Percentiles rank a stretch among this genome's conserved stretches.
phyloP scores from a whole-genome alignment of 2,113 vertebrate species.

The Elanus axillaris region DNA sequence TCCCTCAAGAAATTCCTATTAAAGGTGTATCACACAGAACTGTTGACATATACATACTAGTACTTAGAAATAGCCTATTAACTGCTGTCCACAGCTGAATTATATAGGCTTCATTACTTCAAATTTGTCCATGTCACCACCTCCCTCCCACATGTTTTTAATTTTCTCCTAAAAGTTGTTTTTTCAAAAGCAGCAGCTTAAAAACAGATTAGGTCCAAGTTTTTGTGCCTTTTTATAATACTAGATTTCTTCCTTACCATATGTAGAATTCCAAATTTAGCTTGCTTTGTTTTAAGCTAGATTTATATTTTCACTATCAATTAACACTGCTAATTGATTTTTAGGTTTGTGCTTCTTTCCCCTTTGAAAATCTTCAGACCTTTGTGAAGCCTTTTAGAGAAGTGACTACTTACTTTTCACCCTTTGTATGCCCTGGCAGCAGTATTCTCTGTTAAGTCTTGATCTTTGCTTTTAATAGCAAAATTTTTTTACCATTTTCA shows the following conservation, averaged over 20 bases:
- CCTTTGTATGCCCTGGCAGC: not conserved
- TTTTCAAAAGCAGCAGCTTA: not conserved
- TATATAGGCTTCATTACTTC: slow-evolving; percentile 58
- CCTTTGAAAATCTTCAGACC: not conserved
- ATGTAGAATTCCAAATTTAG: not conserved
- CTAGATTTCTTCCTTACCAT: not conserved
- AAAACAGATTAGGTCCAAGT: not conserved
- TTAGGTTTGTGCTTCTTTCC: not conserved
- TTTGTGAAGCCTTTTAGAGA: not conserved
- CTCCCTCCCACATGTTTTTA: slow-evolving; percentile 48
- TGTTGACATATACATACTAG: slow-evolving; percentile 28
- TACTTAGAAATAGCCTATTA: slow-evolving; percentile 39
- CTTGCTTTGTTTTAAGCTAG: not conserved
- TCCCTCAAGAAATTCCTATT: not conserved
- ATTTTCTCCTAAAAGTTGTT: slow-evolving; percentile 6
- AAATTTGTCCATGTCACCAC: slow-evolving; percentile 58
- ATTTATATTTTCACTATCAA: not conserved
- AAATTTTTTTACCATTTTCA: not conserved
- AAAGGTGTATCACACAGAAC: slow-evolving; percentile 18
- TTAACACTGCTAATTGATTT: not conserved
- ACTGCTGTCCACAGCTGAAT: slow-evolving; percentile 50
- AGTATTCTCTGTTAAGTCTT: not conserved
- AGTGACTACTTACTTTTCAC: not conserved
- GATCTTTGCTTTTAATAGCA: not conserved
- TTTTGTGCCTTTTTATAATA: not conserved